Evolutionary conservation across 2,797 vertebrate genomes (phyloP).

Genomic region (Pseudocheirus occidentalis): DNA sequence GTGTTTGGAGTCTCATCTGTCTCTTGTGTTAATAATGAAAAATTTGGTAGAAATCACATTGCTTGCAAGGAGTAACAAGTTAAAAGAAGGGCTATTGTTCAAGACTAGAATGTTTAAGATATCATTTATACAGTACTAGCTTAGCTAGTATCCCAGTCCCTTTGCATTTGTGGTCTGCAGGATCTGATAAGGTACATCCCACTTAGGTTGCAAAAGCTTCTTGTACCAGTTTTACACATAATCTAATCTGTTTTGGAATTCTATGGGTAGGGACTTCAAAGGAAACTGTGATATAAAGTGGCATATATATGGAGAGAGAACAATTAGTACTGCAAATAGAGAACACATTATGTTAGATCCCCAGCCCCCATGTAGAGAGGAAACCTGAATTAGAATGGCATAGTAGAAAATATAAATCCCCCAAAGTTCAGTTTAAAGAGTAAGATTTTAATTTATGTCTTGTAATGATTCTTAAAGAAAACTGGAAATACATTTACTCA

Average conservation of each 20-base stretch:
- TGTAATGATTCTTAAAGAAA: background rate
- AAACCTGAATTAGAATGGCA: background rate
- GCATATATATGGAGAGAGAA: background rate
- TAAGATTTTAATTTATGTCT: background rate
- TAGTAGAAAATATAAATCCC: background rate
- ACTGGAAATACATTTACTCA: background rate
- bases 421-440: background rate
- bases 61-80: background rate
- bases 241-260: background rate
- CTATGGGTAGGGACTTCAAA: background rate
- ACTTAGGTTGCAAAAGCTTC: background rate
- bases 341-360: background rate
- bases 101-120: background rate
- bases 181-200: too few species aligned
- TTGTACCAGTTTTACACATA: background rate
- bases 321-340: background rate
- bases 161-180: background rate
- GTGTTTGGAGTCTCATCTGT: background rate
- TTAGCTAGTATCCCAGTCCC: background rate
- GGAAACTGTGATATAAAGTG: background rate
- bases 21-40: background rate
- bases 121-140: background rate
- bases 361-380: background rate
- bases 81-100: background rate
- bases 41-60: background rate